Percentiles rank a stretch among this genome's conserved stretches.
phyloP scores from a whole-genome alignment of 2,888 invertebrate genomes.

The Cephus pulcher region DNA sequence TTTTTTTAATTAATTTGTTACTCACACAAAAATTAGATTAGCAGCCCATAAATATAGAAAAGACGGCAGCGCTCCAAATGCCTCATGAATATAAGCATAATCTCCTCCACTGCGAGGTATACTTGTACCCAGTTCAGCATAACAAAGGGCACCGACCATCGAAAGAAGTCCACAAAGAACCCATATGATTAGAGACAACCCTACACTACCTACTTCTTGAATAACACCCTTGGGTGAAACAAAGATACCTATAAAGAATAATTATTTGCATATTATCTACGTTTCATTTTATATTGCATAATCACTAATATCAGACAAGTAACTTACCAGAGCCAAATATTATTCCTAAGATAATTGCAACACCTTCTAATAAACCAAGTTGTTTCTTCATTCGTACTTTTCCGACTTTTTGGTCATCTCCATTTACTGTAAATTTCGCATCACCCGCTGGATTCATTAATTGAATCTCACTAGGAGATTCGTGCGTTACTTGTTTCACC shows the following conservation, averaged over 20 bases:
- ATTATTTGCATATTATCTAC: neutral
- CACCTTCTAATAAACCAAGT: slow-evolving; percentile 89
- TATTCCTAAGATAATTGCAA: slow-evolving; percentile 93
- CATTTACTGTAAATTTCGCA: slow-evolving; percentile 5
- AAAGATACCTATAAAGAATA: slow-evolving; percentile 80
- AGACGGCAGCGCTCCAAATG: slow-evolving; percentile 91
- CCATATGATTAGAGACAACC: slow-evolving; percentile 90
- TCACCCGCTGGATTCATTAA: slow-evolving; percentile 11
- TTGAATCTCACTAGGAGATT: slow-evolving; percentile 19
- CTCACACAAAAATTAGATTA: slow-evolving; percentile 96
- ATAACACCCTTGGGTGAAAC: slow-evolving; percentile 96
- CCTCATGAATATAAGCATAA: slow-evolving; percentile 95
- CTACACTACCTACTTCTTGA: slow-evolving; percentile 89
- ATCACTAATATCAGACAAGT: neutral
- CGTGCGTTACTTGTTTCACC: slow-evolving; percentile 16
- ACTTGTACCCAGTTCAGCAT: slow-evolving; percentile 92
- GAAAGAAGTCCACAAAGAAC: slow-evolving; percentile 88
- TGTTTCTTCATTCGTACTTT: slow-evolving; percentile 88
- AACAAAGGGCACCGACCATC: slow-evolving; percentile 94
- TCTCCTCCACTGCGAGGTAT: slow-evolving; percentile 96
- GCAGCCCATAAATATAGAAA: slow-evolving; percentile 98
- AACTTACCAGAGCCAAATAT: slow-evolving; percentile 88
- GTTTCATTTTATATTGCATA: neutral
- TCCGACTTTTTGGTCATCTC: slow-evolving; percentile 56
- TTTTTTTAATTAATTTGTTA: slow-evolving; percentile 39